Base-by-base conservation (phyloP, 1,140 invertebrate genomes). In the Drosophila mojavensis region DNA sequence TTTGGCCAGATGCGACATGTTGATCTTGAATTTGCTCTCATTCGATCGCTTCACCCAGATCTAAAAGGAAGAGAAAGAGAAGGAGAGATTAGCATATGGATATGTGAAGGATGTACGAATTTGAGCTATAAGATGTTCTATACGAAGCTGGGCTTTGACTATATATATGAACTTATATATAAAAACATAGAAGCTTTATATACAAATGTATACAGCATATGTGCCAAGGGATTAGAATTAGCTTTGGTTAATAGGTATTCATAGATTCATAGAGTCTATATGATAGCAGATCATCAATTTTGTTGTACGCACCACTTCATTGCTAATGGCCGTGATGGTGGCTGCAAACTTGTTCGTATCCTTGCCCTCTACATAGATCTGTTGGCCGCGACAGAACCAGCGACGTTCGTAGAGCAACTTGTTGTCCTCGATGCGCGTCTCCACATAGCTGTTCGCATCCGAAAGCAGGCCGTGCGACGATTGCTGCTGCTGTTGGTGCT, bases 321-420 rank as follows among this genome's bases (percentile, higher is more conserved):
- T 96, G 65, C 96, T 96, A 79, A 99, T 97, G 26, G 96, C 96
- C 43, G 96, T 96, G 86, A 99, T 98, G 77, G 97, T 96, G 3
- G 96, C 97, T 65, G 96, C 95, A 89, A 97, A 97, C 83, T 96
- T 95, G 0, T 95, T 94, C 71, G 96, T 93, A 83, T 98, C 97
- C 78, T 96, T 96, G 30, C 97, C 97, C 93, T 98, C 98, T 5
- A 98, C 96, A 93, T 96, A 98, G 28, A 99, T 95, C 70, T 97
- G 96, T 93, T 98, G 97, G 3, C 98, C 98, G 67, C 98, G 94
- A 92, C 98, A 97, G 93, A 96, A 99, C 98, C 98, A 99, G 93
- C 97, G 94, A 81, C 97, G 95, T 93, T 99, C 98, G 93, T 97
- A 99, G 81, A 97, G 94, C 50, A 99, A 93, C 94, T 98, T 98